Evolutionary conservation across 2,888 invertebrate species (phyloP).

Genomic region (Adelognathus sp.): DNA sequence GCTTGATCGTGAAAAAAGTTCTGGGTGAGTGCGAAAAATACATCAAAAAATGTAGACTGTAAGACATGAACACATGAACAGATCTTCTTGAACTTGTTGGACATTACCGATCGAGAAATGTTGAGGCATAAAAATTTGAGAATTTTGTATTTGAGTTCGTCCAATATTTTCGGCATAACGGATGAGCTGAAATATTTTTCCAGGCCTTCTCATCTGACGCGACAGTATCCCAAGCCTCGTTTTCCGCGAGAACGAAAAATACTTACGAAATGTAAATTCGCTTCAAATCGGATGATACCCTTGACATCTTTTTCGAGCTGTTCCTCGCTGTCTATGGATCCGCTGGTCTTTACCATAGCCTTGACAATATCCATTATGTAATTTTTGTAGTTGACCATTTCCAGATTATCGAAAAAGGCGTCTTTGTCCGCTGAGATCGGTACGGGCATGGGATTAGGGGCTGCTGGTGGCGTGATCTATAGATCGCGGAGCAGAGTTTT

Average conservation of each 20-base stretch:
- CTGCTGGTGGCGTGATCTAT: conserved; percentile 2
- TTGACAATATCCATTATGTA: neutral
- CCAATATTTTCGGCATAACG: too few relatives aligned
- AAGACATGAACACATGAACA: too few relatives aligned
- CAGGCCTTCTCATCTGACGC: too few relatives aligned
- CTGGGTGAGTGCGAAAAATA: too few relatives aligned
- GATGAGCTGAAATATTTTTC: too few relatives aligned
- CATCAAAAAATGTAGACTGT: too few relatives aligned
- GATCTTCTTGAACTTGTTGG: too few relatives aligned
- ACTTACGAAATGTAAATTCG: conserved; percentile 18
- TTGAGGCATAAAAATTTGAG: too few relatives aligned
- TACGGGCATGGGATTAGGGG: neutral
- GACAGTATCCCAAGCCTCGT: neutral
- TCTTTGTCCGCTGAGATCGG: neutral
- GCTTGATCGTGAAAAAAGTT: too few relatives aligned
- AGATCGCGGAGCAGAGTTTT: neutral
- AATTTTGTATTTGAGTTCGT: too few relatives aligned
- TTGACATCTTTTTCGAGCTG: conserved; percentile 11
- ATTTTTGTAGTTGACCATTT: conserved; percentile 2
- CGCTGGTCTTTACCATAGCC: conserved; percentile 8
- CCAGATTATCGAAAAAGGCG: neutral
- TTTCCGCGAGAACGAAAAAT: neutral
- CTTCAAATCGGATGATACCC: conserved; percentile 19
- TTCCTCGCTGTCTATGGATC: neutral
- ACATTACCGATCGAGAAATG: too few relatives aligned